Conservation (phyloP, 2,797 vertebrate genomes). For the Erithacus rubecula region DNA sequence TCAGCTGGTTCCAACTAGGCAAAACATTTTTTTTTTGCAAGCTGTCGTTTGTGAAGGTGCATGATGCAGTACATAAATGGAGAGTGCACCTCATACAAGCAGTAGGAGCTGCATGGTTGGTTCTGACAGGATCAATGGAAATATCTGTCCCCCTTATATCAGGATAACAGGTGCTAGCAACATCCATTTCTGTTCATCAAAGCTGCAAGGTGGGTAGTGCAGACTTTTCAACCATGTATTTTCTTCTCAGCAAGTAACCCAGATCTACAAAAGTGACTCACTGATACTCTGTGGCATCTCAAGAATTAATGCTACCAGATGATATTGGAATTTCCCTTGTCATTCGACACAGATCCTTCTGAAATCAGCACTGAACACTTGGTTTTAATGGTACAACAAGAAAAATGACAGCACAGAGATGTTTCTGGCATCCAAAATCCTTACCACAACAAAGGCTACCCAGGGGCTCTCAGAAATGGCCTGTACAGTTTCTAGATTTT, state of each 20-base stretch:
- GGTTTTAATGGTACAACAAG: background rate
- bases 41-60: background rate
- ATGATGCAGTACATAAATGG: background rate
- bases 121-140: background rate
- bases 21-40: background rate
- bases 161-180: background rate
- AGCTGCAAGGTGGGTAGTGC: background rate
- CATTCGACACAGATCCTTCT: background rate
- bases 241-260: background rate
- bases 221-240: background rate
- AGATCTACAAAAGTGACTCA: background rate
- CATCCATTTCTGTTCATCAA: background rate
- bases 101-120: background rate
- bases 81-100: background rate
- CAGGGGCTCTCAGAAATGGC: background rate
- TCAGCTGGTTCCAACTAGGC: background rate
- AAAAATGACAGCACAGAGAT: background rate
- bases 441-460: background rate
- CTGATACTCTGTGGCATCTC: background rate
- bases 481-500: background rate
- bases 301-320: background rate
- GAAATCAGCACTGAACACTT: background rate
- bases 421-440: background rate
- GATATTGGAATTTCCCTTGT: background rate
- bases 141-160: background rate